phyloP scores from a whole-genome alignment of 2,113 vertebrate species.

The Larimichthys crocea region DNA sequence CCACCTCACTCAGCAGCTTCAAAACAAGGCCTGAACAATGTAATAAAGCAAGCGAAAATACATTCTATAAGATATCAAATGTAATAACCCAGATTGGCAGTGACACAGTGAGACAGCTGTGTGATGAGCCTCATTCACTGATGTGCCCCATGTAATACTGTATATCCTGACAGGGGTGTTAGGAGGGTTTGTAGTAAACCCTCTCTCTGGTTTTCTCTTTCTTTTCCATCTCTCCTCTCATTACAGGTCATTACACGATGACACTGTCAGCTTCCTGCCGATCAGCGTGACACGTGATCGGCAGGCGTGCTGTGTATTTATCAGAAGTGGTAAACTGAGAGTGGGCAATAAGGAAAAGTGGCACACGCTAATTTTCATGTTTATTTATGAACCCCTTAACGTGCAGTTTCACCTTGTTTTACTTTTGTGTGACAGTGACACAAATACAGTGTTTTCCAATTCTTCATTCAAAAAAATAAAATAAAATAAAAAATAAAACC shows the following conservation, averaged over 20 bases:
- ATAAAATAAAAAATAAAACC: no score
- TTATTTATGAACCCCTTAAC: not conserved
- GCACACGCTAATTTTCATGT: not conserved
- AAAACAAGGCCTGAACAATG: constrained; percentile 14
- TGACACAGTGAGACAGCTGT: constrained; percentile 33
- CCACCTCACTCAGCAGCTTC: constrained; percentile 25
- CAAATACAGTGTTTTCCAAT: not conserved
- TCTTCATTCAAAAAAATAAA: not conserved
- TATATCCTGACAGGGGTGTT: constrained; percentile 35
- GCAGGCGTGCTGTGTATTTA: not conserved
- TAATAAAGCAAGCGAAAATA: constrained; percentile 31
- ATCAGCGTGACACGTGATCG: constrained; percentile 9
- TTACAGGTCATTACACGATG: constrained; percentile 63
- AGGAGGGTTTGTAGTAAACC: constrained; percentile 33
- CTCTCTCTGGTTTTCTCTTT: constrained; percentile 43
- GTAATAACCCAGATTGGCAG: constrained; percentile 39
- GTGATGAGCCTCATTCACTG: constrained; percentile 55
- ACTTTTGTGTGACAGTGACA: not conserved
- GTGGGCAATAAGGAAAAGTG: constrained; percentile 6
- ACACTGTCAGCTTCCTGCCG: constrained; percentile 48
- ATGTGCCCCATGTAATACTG: constrained; percentile 57
- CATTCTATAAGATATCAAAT: constrained; percentile 38
- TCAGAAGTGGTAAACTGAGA: constrained; percentile 26
- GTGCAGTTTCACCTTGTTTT: not conserved
- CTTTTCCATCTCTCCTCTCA: constrained; percentile 51